phyloP scores from a whole-genome alignment of 2,113 vertebrate species.

The Herpetotheres cachinnans region DNA sequence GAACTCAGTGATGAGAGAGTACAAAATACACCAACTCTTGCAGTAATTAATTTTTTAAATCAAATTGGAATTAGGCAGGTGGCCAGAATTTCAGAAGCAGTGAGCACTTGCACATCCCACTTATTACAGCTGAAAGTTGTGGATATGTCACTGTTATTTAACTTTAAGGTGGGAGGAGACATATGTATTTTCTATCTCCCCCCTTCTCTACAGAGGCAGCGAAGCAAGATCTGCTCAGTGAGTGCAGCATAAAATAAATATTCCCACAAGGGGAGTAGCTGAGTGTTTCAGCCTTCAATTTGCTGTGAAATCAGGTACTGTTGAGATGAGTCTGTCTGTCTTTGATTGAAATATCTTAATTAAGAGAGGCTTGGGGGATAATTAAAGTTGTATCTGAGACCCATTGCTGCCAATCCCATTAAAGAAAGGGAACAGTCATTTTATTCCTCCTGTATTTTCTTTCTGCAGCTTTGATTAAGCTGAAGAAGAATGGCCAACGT shows the following conservation, averaged over 20 bases:
- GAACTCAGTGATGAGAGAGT: not conserved
- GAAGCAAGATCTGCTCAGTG: slow-evolving; percentile 43
- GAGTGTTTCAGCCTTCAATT: slow-evolving; percentile 49
- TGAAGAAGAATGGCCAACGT: slow-evolving; percentile 83
- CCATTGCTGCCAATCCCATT: slow-evolving; percentile 43
- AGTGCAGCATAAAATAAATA: slow-evolving; percentile 48
- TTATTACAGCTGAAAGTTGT: slow-evolving; percentile 34
- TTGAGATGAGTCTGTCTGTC: slow-evolving; percentile 50
- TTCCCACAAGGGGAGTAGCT: slow-evolving; percentile 38
- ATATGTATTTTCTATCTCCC: slow-evolving; percentile 13
- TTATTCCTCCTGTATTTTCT: not conserved
- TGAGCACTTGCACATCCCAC: slow-evolving; percentile 21
- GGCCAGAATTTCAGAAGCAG: slow-evolving; percentile 23
- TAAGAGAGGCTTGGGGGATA: slow-evolving; percentile 52
- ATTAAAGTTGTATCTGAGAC: slow-evolving; percentile 52
- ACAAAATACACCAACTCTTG: not conserved
- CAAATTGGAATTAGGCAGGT: not conserved
- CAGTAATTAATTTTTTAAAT: not conserved
- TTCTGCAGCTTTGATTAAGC: slow-evolving; percentile 83
- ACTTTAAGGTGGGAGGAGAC: slow-evolving; percentile 35
- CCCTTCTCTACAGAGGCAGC: not conserved
- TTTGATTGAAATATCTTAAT: slow-evolving; percentile 64
- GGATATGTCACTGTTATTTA: slow-evolving; percentile 54
- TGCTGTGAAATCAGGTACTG: slow-evolving; percentile 39
- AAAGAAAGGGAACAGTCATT: slow-evolving; percentile 29